Percentiles rank a stretch among this genome's conserved stretches.
These are phyloP conservation scores for Perizoma affinitatum DNA, from an alignment of 2,888 invertebrate species.

Conservation along the genomic window DNA sequence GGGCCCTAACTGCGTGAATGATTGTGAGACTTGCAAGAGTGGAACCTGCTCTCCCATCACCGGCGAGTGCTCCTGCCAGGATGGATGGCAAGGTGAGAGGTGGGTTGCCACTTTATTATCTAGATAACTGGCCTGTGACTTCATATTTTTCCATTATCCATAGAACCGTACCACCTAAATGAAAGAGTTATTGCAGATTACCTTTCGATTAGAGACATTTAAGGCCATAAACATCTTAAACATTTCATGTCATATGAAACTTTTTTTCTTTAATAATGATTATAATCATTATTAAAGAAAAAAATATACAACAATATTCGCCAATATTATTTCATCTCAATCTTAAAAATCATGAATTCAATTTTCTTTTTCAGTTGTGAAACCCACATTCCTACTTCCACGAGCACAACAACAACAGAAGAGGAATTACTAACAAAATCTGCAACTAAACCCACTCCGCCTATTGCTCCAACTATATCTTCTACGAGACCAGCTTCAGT, in stretches of 20 bases:
- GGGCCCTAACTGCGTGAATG: conserved; percentile 89
- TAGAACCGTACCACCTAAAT: too few species aligned
- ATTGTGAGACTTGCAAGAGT: conserved; percentile 86
- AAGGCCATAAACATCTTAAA: too few species aligned
- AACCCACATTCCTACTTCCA: conserved; percentile 62
- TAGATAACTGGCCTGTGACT: conserved; percentile 5
- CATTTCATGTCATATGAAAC: too few species aligned
- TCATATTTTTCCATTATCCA: too few species aligned
- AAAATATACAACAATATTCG: too few species aligned
- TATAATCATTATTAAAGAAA: too few species aligned
- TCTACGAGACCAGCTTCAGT: conserved; percentile 37
- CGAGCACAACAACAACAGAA: conserved; percentile 59
- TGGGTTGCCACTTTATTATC: conserved; percentile 73
- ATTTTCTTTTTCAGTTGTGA: conserved; percentile 70
- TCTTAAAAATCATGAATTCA: not conserved
- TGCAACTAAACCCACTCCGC: conserved; percentile 54
- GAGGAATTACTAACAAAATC: conserved; percentile 70
- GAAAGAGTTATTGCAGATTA: too few species aligned
- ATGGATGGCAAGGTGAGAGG: conserved; percentile 88
- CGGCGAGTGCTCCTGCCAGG: conserved; percentile 87
- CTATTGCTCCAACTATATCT: conserved; percentile 44
- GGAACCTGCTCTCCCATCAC: conserved; percentile 86
- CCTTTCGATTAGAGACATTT: too few species aligned
- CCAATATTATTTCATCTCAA: not conserved
- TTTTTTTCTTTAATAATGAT: too few species aligned